These are phyloP conservation scores for Tricholaema leucomelas DNA, from an alignment of 2,113 vertebrate genomes.

Conservation along the genomic window DNA sequence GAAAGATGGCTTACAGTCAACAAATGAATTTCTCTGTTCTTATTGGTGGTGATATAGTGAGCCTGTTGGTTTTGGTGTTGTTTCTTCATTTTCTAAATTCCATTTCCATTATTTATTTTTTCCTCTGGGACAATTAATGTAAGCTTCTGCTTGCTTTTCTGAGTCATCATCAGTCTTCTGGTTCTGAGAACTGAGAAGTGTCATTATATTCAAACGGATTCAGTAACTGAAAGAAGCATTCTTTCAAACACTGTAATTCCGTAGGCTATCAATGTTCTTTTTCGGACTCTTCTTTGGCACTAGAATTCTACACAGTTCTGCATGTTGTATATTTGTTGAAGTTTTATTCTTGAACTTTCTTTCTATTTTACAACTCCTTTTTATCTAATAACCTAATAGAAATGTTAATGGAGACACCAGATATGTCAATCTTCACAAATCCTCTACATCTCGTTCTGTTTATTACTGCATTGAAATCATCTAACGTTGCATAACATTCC, in stretches of 20 bases:
- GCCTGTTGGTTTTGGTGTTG: neutral
- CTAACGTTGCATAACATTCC: neutral
- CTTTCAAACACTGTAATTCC: neutral
- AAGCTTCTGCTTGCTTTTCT: neutral
- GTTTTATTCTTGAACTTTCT: neutral
- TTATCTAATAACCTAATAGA: neutral
- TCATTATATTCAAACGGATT: conserved; percentile 26
- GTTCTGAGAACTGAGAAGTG: conserved; percentile 31
- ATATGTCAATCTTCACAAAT: neutral
- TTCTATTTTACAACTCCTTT: neutral
- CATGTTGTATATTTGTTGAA: neutral
- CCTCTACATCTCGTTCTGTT: neutral
- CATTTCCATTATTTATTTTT: neutral
- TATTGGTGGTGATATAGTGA: neutral
- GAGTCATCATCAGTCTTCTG: conserved; percentile 22
- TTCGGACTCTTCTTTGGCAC: neutral
- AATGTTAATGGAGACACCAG: neutral
- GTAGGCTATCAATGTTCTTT: neutral
- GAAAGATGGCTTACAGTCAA: neutral
- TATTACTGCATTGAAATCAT: neutral
- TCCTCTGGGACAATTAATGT: neutral
- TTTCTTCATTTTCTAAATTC: neutral
- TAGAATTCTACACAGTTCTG: neutral
- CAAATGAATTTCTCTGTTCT: neutral
- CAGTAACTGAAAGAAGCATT: neutral